Evolutionary conservation across 2,888 invertebrate genomes (phyloP).

Genomic region (Andrena minutula): DNA sequence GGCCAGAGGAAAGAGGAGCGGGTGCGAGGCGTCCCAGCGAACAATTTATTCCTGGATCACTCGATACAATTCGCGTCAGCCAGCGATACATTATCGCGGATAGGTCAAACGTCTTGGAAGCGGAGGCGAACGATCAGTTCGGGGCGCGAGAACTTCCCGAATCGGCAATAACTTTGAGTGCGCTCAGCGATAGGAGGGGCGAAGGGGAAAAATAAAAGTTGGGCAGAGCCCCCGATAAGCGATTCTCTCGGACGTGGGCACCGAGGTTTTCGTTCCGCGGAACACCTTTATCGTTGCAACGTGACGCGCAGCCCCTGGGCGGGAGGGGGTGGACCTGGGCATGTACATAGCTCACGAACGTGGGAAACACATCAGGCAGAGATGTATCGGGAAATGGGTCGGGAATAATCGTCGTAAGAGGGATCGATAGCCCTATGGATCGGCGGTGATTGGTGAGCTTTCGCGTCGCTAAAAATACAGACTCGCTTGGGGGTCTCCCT

Average conservation of each 20-base stretch:
- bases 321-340: not conserved
- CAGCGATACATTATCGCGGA: slow-evolving; percentile 43
- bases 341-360: slow-evolving; percentile 53
- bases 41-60: slow-evolving; percentile 5
- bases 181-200: not conserved
- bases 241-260: slow-evolving; percentile 48
- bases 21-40: slow-evolving; percentile 1
- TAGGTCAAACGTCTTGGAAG: slow-evolving; percentile 45
- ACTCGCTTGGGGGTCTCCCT: not conserved
- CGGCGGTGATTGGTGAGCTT: slow-evolving; percentile 38
- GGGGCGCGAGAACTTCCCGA: slow-evolving; percentile 45
- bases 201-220: slow-evolving; percentile 31
- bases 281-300: slow-evolving; percentile 41
- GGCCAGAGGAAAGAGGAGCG: not conserved
- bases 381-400: slow-evolving; percentile 65
- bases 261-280: slow-evolving; percentile 26
- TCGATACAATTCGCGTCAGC: slow-evolving; percentile 32
- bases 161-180: slow-evolving; percentile 58
- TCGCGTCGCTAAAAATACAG: slow-evolving; percentile 38
- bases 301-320: not conserved
- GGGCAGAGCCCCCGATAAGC: slow-evolving; percentile 29
- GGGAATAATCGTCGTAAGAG: slow-evolving; percentile 63
- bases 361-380: slow-evolving; percentile 63
- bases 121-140: slow-evolving; percentile 33
- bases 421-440: slow-evolving; percentile 56